Percentiles rank a stretch among this genome's conserved stretches.
Evolutionary conservation across 1,140 invertebrate genomes (phyloP).

Genomic region (Spodoptera frugiperda): DNA sequence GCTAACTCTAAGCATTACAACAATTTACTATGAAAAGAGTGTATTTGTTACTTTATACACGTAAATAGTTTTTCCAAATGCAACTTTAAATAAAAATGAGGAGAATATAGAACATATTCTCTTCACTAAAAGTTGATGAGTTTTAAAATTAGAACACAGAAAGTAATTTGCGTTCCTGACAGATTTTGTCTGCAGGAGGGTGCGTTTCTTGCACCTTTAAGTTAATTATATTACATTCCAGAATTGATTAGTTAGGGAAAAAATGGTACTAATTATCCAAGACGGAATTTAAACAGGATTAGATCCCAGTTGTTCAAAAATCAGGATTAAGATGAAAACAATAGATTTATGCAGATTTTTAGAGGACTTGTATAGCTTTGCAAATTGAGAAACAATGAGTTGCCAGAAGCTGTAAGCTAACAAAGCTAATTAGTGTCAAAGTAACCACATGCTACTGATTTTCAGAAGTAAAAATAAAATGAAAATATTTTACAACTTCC

Average conservation of each 20-base stretch:
- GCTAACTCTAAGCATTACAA: no score
- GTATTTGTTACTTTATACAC: no score
- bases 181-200: neutral
- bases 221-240: neutral
- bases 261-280: neutral
- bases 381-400: no score
- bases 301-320: no score
- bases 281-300: no score
- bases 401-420: no score
- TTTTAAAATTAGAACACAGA: neutral
- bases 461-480: conserved; percentile 10
- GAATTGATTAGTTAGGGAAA: neutral
- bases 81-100: neutral
- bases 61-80: neutral
- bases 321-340: neutral
- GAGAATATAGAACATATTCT: neutral
- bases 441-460: no score
- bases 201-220: neutral
- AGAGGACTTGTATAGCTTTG: no score
- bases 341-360: neutral
- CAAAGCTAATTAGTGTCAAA: no score
- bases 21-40: no score
- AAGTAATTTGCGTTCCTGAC: conserved; percentile 6
- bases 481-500: conserved; percentile 11
- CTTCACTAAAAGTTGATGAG: neutral